A percentile compares a stretch with the other conserved stretches of the same genome.
These are phyloP conservation scores for Lemur catta DNA, from an alignment of 2,797 vertebrate species.

Conservation along the genomic window DNA sequence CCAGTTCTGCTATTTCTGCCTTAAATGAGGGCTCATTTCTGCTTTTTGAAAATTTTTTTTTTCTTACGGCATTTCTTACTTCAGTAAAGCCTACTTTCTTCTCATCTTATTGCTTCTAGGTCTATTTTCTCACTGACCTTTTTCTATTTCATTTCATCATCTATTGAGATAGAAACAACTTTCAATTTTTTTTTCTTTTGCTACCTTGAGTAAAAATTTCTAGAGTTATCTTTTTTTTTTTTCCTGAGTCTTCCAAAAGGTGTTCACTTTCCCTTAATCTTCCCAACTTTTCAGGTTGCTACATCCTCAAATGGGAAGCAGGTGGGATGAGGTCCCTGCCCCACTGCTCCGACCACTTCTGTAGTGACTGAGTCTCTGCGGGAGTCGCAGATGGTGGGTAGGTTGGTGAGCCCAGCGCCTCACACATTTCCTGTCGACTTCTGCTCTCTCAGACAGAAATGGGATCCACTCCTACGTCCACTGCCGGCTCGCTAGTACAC, in stretches of 20 bases:
- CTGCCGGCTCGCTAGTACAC: conserved; percentile 55
- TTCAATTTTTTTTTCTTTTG: not conserved
- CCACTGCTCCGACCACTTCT: conserved; percentile 36
- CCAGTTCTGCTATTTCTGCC: conserved; percentile 41
- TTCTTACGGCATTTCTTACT: not conserved
- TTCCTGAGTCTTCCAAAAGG: not conserved
- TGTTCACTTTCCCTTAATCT: not conserved
- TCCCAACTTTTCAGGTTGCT: not conserved
- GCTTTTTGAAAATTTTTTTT: not conserved
- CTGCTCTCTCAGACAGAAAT: conserved; percentile 78
- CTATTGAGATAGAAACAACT: not conserved
- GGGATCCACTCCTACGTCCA: conserved; percentile 79
- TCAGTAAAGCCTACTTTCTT: not conserved
- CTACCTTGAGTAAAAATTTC: conserved; percentile 15
- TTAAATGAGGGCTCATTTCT: not conserved
- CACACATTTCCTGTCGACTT: conserved; percentile 77
- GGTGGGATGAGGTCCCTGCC: not conserved
- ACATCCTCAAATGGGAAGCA: not conserved
- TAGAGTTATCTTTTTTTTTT: not conserved
- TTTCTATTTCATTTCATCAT: not conserved
- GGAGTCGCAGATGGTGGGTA: conserved; percentile 74
- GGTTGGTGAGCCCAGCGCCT: conserved; percentile 68
- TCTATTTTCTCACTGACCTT: not conserved
- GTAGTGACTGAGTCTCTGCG: conserved; percentile 29
- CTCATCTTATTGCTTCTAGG: not conserved